A percentile compares a stretch with the other conserved stretches of the same genome.
Conservation (phyloP, 2,797 vertebrate species). For the Labeo calbasu region DNA sequence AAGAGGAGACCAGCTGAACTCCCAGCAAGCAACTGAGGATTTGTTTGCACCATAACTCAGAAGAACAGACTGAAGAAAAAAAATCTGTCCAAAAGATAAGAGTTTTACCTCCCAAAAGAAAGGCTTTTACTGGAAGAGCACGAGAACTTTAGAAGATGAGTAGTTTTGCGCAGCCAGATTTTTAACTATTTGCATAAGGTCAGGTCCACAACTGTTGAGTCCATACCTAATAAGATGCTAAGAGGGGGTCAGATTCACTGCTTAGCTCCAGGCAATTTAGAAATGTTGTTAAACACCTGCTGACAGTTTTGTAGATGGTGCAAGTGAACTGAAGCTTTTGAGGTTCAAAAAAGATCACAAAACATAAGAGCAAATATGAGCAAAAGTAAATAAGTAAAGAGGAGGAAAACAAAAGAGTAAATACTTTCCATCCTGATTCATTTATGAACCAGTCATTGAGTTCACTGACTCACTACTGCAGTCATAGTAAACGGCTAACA, state of each 20-base stretch:
- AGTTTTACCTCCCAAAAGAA: background rate
- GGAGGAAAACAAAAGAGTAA: too few relatives aligned
- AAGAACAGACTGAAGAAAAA: background rate
- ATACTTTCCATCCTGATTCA: background rate
- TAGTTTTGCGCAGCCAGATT: background rate
- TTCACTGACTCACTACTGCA: background rate
- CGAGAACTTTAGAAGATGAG: background rate
- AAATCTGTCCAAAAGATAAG: background rate
- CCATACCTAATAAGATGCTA: background rate
- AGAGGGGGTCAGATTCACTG: background rate
- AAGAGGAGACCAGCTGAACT: slow-evolving; percentile 23
- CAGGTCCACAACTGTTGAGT: background rate
- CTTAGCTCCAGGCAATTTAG: background rate
- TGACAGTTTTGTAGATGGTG: background rate
- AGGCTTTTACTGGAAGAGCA: background rate
- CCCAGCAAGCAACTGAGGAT: background rate
- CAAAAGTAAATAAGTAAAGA: too few relatives aligned
- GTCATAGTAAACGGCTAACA: background rate
- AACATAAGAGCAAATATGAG: background rate
- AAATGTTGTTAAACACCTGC: slow-evolving; percentile 1
- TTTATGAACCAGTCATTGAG: background rate
- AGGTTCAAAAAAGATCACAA: background rate
- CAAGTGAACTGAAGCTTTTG: background rate
- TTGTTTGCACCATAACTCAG: background rate
- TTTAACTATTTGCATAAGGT: background rate